Percentiles rank a stretch among this genome's conserved stretches.
Conservation (phyloP, 2,113 vertebrate genomes). For the Mormoops blainvillei region DNA sequence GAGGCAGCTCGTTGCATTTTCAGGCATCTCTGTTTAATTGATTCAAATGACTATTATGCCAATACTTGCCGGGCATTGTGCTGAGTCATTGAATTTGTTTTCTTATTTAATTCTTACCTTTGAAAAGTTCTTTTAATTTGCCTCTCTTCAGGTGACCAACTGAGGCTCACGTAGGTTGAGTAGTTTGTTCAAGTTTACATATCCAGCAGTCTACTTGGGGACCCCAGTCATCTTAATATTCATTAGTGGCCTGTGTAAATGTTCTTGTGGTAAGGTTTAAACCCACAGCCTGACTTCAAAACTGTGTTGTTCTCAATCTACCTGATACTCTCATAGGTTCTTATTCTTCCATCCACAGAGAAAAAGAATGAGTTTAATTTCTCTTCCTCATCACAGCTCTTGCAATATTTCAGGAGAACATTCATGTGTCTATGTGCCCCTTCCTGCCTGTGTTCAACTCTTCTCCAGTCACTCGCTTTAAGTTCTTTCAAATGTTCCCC, state of each 20-base stretch:
- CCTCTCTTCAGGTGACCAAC: background rate
- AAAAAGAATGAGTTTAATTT: background rate
- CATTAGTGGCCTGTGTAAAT: background rate
- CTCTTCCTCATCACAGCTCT: background rate
- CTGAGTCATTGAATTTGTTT: background rate
- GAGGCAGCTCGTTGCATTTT: background rate
- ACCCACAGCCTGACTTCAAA: background rate
- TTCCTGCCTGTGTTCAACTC: background rate
- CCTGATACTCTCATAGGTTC: background rate
- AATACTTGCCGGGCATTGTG: background rate
- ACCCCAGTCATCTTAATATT: background rate
- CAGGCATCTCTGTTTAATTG: background rate
- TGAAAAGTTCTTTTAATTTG: background rate
- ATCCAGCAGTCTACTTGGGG: background rate
- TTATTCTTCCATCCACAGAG: background rate
- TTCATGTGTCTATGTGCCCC: background rate
- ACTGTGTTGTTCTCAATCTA: background rate
- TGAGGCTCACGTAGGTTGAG: background rate
- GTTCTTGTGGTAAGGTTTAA: slow-evolving; percentile 1
- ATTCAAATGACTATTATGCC: background rate
- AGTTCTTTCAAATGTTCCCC: background rate
- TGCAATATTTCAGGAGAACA: background rate
- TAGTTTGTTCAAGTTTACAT: background rate
- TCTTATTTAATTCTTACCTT: background rate
- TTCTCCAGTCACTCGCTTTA: background rate